Percentiles rank a stretch among this genome's conserved stretches.
These are phyloP conservation scores for Microplitis deprimator DNA, from an alignment of 2,888 invertebrate genomes.

Conservation along the genomic window DNA sequence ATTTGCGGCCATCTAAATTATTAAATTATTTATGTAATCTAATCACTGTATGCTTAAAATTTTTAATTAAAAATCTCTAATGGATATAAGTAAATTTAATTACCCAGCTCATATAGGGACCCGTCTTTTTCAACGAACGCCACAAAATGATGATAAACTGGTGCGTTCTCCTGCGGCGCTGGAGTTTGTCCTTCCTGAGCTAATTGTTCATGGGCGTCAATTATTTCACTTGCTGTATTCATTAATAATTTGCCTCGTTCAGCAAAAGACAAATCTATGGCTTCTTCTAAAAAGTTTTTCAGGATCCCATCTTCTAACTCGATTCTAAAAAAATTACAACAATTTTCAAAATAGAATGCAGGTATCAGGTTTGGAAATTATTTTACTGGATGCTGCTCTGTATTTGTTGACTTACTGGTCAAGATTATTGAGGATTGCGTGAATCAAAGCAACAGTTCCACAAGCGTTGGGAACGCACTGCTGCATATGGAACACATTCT, in stretches of 20 bases:
- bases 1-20: conserved; percentile 80
- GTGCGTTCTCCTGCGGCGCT: conserved; percentile 82
- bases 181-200: conserved; percentile 93
- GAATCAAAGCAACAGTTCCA: conserved; percentile 96
- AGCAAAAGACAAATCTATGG: conserved; percentile 78
- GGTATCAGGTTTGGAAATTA: no score
- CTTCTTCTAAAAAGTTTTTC: conserved; percentile 83
- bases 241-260: conserved; percentile 84
- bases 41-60: no score
- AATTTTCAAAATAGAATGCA: no score
- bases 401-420: conserved; percentile 73
- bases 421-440: conserved; percentile 91
- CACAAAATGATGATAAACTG: conserved; percentile 91
- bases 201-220: conserved; percentile 86
- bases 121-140: conserved; percentile 89
- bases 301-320: conserved; percentile 80
- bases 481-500: conserved; percentile 88
- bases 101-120: conserved; percentile 87
- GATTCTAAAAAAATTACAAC: conserved; percentile 72
- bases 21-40: background rate
- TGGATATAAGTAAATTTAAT: conserved; percentile 5
- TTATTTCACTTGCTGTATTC: conserved; percentile 78
- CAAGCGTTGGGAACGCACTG: conserved; percentile 96
- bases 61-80: no score
- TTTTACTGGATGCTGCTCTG: no score